phyloP scores from a whole-genome alignment of 2,113 vertebrate genomes.

The Vombatus ursinus region DNA sequence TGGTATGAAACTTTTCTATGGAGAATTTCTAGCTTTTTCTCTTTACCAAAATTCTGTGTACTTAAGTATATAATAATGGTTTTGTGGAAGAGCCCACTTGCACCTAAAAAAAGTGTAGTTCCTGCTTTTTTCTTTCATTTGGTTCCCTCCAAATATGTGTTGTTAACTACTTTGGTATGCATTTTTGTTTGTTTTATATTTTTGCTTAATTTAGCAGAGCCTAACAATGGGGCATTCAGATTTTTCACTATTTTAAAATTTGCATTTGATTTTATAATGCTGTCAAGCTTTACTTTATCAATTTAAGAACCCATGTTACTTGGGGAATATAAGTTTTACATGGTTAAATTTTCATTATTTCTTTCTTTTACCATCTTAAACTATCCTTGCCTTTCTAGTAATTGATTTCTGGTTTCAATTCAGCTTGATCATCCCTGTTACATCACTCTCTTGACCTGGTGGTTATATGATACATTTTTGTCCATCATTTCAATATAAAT shows the following conservation, averaged over 20 bases:
- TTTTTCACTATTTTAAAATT: no score
- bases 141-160: neutral
- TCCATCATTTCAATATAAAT: no score
- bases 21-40: no score
- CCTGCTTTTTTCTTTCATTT: neutral
- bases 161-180: neutral
- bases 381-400: neutral
- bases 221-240: no score
- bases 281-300: neutral
- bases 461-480: neutral
- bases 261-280: no score
- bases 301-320: neutral
- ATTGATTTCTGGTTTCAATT: neutral
- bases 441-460: neutral
- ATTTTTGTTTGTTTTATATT: neutral
- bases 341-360: neutral
- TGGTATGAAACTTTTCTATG: neutral
- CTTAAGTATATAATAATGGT: no score
- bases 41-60: no score
- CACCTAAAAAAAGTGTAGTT: neutral
- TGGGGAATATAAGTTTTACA: neutral
- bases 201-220: neutral
- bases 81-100: neutral
- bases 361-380: neutral
- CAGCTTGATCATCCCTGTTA: neutral